Base-by-base conservation (phyloP, 1,140 invertebrate species). In the Melitaea cinxia region DNA sequence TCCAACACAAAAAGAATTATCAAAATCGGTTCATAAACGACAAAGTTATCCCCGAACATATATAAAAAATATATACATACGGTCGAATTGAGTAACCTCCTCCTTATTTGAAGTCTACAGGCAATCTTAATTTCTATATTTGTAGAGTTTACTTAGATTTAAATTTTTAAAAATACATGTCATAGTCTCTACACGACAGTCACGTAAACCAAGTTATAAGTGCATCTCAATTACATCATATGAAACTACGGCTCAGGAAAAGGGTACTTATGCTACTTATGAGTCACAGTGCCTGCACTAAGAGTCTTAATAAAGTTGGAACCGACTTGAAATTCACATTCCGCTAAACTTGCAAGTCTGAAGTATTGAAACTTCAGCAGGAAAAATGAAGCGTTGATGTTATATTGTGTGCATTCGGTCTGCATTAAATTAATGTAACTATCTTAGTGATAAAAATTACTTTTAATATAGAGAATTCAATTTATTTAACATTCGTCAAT, bases 181-280 rank as follows among this genome's bases (percentile, higher is more conserved):
- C 4, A 45, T 17, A 17, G 17, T 45, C 6, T 19, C 17, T 45
- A 17, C 1, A 5, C 39, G 7, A 5, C 39, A 45, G 39, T 45
- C 39, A 10, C 6, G 39, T 45, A 45, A 45, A 45, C 15, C 39
- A 45, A 45, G 39, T 1, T 37, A 45, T 19, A 45, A 45, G 39
- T 45, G 17, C 39, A 45, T 45, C 39, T 45, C 39, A 45, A 45
- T 45, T 45, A 45, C 39, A 45, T 45, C 39, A 45, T 45, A 45
- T 17, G 15, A 19, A 10, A 12, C 39, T 45, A 19, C 39, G 19
- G 15, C n/a, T 21, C 39, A 19, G 17, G 39, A 15, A 6, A 17
- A 45, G 4, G 39, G 39, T 45, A 45, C 39, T 45, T 45, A 45
- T 21, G 39, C 39, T 45, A 45, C 39, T 45, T 45, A 45, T 19